Percentiles rank a stretch among this genome's conserved stretches.
Conservation (phyloP, 2,113 vertebrate genomes). For the Cercocebus atys region DNA sequence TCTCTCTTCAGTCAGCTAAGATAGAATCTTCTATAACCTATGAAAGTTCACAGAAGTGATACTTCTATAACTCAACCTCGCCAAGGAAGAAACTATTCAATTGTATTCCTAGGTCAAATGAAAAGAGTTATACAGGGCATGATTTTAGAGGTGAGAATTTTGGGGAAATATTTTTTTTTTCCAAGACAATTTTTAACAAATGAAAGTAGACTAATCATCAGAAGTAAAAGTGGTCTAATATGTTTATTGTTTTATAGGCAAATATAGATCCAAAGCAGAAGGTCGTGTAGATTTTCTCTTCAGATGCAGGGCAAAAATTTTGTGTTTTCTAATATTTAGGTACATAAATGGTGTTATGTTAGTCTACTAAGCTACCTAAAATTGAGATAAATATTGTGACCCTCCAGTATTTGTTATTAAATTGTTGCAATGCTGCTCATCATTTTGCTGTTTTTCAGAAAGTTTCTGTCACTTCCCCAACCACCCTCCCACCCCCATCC, state of each 20-base stretch:
- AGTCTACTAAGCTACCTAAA: neutral
- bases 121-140: neutral
- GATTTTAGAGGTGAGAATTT: neutral
- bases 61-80: neutral
- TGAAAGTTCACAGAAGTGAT: neutral
- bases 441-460: neutral
- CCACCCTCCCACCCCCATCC: neutral
- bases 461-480: neutral
- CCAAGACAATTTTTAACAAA: constrained; percentile 18
- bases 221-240: neutral
- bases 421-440: neutral
- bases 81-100: neutral
- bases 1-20: neutral
- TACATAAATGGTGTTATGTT: neutral
- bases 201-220: constrained; percentile 30
- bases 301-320: neutral
- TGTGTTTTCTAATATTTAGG: neutral
- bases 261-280: neutral
- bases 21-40: neutral
- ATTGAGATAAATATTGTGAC: neutral
- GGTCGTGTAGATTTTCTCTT: neutral
- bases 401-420: neutral
- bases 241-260: constrained; percentile 11
- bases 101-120: neutral
- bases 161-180: neutral